Percentiles rank a stretch among this genome's conserved stretches.
Evolutionary conservation across 1,140 invertebrate species (phyloP).

Genomic region (Gonatopus flavifemur): DNA sequence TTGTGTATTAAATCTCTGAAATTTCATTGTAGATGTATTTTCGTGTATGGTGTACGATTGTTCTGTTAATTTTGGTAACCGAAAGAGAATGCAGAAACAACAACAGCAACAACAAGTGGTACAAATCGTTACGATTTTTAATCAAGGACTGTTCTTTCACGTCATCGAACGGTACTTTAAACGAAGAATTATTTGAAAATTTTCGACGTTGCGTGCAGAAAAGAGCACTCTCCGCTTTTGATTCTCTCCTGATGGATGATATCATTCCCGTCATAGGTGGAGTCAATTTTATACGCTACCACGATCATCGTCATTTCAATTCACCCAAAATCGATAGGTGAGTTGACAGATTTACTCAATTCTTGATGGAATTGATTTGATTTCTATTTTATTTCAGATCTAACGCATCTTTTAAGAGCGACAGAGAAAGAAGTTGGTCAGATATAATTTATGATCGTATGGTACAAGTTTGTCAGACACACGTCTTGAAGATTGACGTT

Average conservation of each 20-base stretch:
- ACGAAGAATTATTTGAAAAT: constrained; percentile 34
- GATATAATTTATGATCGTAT: constrained; percentile 33
- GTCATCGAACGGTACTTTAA: constrained; percentile 15
- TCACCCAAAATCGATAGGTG: constrained; percentile 16
- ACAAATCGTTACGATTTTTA: constrained; percentile 23
- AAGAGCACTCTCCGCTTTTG: constrained; percentile 32
- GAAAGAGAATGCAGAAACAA: constrained; percentile 23
- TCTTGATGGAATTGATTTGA: neutral
- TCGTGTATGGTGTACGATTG: constrained; percentile 18
- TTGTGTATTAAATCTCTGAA: too few species aligned
- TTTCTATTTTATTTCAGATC: neutral
- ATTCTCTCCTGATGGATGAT: constrained; percentile 36
- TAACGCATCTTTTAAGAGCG: neutral
- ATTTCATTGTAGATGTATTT: constrained; percentile 34
- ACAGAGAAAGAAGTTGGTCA: constrained; percentile 23
- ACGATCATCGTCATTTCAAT: constrained; percentile 2
- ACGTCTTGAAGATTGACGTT: constrained; percentile 45
- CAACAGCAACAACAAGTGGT: constrained; percentile 30
- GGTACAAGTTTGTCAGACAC: constrained; percentile 38
- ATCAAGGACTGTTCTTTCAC: constrained; percentile 37
- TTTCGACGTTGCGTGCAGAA: constrained; percentile 40
- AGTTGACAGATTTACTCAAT: constrained; percentile 6
- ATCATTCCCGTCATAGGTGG: constrained; percentile 45
- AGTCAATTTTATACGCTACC: constrained; percentile 38
- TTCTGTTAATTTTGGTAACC: constrained; percentile 13